These are phyloP conservation scores for Ormyrus rosae DNA, from an alignment of 2,888 invertebrate species.

Conservation along the genomic window DNA sequence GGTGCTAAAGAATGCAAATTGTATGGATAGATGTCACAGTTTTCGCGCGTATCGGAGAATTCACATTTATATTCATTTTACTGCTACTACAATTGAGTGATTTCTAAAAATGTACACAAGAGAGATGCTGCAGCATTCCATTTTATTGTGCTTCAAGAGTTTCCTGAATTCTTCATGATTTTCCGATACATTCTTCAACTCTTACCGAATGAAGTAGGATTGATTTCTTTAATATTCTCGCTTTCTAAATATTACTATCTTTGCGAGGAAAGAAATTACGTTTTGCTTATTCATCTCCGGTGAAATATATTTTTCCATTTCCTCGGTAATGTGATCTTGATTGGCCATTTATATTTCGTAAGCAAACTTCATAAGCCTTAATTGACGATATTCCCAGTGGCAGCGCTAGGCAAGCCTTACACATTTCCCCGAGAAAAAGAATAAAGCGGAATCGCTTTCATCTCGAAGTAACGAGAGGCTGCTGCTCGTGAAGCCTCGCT, in stretches of 20 bases:
- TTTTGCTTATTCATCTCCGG: too few relatives aligned
- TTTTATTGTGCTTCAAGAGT: neutral
- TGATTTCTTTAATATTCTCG: too few relatives aligned
- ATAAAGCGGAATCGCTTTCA: neutral
- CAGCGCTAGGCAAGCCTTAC: neutral
- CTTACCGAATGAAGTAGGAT: too few relatives aligned
- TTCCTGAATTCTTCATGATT: neutral
- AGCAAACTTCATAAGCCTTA: neutral
- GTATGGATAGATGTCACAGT: neutral
- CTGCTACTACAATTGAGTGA: neutral
- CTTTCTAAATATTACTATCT: too few relatives aligned
- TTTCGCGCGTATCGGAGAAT: neutral
- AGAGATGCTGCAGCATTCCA: neutral
- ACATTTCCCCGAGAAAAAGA: neutral
- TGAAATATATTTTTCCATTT: too few relatives aligned
- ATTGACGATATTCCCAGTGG: too few relatives aligned
- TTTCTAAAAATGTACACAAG: neutral
- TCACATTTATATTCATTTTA: neutral
- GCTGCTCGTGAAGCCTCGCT: slow-evolving; percentile 9
- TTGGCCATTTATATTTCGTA: neutral
- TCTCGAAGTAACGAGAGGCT: slow-evolving; percentile 11
- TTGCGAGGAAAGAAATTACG: too few relatives aligned
- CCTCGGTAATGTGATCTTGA: neutral
- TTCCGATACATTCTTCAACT: neutral
- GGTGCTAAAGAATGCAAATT: too few relatives aligned